A percentile compares a stretch with the other conserved stretches of the same genome.
Conservation (phyloP, 2,888 invertebrate genomes). For the Drosophila kokeensis region DNA sequence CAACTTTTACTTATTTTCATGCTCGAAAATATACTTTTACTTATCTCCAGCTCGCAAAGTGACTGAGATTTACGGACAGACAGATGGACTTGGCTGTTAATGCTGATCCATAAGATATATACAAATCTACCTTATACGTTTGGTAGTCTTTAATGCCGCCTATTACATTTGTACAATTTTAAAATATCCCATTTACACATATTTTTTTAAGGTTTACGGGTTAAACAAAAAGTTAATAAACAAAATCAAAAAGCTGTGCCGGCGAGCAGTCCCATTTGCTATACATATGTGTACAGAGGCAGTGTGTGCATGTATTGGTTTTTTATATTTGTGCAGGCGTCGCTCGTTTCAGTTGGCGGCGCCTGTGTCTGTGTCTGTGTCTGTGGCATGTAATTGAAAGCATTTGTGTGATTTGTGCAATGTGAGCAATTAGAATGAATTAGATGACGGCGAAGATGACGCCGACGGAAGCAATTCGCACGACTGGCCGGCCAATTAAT, state of each 20-base stretch:
- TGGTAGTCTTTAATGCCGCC: background rate
- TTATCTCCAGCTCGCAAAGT: background rate
- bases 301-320: background rate
- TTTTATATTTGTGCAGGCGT: slow-evolving; percentile 66
- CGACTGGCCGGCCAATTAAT: slow-evolving; percentile 8
- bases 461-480: slow-evolving; percentile 50
- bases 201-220: background rate
- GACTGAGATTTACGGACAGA: background rate
- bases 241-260: slow-evolving; percentile 18
- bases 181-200: background rate
- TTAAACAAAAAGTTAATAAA: background rate
- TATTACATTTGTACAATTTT: background rate
- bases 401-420: slow-evolving; percentile 80
- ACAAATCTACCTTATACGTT: background rate
- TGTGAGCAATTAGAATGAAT: slow-evolving; percentile 73
- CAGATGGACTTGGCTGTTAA: background rate
- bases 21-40: background rate
- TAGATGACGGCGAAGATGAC: slow-evolving; percentile 18
- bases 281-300: background rate
- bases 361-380: slow-evolving; percentile 50
- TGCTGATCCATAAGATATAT: background rate
- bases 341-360: slow-evolving; percentile 39
- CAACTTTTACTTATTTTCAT: background rate
- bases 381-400: slow-evolving; percentile 75
- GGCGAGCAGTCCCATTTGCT: slow-evolving; percentile 23